Evolutionary conservation across 2,113 vertebrate genomes (phyloP).

Genomic region (Nymphicus hollandicus): DNA sequence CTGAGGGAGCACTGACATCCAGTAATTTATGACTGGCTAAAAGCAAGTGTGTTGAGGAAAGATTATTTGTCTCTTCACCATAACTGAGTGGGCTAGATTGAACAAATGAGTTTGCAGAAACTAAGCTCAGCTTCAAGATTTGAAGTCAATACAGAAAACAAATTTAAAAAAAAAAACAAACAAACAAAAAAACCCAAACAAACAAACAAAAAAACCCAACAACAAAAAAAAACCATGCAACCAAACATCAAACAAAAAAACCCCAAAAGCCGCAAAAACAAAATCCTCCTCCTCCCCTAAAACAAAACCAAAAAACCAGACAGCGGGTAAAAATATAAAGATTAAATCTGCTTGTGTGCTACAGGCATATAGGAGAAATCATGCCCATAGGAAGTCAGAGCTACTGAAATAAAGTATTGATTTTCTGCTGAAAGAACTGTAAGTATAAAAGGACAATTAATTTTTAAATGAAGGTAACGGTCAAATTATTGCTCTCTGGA

Average conservation of each 20-base stretch:
- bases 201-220: background rate
- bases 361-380: background rate
- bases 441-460: conserved; percentile 43
- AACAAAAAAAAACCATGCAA: background rate
- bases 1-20: background rate
- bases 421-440: conserved; percentile 23
- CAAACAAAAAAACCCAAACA: background rate
- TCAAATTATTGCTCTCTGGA: conserved; percentile 8
- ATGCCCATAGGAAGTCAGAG: background rate
- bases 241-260: background rate
- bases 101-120: background rate
- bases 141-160: background rate
- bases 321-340: background rate
- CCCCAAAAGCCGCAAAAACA: background rate
- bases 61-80: background rate
- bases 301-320: background rate
- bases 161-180: background rate
- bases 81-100: background rate
- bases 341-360: background rate
- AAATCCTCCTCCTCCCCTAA: background rate
- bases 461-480: background rate
- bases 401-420: conserved; percentile 23
- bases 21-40: conserved; percentile 16
- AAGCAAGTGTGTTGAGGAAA: background rate
- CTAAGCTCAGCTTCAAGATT: background rate